Conservation (phyloP, 2,888 invertebrate genomes). For the Phalangium opilio region DNA sequence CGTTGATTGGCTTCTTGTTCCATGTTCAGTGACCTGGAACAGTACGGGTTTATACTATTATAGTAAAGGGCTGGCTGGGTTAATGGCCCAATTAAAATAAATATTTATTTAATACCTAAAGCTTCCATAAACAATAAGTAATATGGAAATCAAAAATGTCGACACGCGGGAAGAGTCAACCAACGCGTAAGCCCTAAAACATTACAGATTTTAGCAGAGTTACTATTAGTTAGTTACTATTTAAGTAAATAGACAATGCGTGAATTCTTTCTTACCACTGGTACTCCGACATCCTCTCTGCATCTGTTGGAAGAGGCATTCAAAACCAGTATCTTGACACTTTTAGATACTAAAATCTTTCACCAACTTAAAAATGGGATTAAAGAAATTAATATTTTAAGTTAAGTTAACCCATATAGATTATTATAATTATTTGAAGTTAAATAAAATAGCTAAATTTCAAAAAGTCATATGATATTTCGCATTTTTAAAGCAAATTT, state of each 20-base stretch:
- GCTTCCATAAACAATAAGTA: slow-evolving; percentile 92
- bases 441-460: too few relatives aligned
- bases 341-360: too few relatives aligned
- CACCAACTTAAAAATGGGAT: too few relatives aligned
- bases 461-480: too few relatives aligned
- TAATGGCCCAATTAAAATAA: neutral
- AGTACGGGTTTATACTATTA: neutral
- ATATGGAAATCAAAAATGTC: slow-evolving; percentile 91
- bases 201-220: too few relatives aligned
- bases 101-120: slow-evolving; percentile 44
- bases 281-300: slow-evolving; percentile 13
- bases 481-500: too few relatives aligned
- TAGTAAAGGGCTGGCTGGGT: neutral
- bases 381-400: too few relatives aligned
- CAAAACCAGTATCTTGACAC: too few relatives aligned
- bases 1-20: slow-evolving; percentile 82
- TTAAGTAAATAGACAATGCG: neutral
- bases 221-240: neutral
- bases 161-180: slow-evolving; percentile 96
- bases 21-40: slow-evolving; percentile 74
- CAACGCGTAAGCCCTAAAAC: slow-evolving; percentile 74
- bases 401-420: too few relatives aligned
- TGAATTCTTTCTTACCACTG: slow-evolving; percentile 9
- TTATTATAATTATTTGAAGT: too few relatives aligned
- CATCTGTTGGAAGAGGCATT: too few relatives aligned